These are phyloP conservation scores for Dasyornis broadbenti DNA, from an alignment of 2,113 vertebrate genomes.

Conservation along the genomic window DNA sequence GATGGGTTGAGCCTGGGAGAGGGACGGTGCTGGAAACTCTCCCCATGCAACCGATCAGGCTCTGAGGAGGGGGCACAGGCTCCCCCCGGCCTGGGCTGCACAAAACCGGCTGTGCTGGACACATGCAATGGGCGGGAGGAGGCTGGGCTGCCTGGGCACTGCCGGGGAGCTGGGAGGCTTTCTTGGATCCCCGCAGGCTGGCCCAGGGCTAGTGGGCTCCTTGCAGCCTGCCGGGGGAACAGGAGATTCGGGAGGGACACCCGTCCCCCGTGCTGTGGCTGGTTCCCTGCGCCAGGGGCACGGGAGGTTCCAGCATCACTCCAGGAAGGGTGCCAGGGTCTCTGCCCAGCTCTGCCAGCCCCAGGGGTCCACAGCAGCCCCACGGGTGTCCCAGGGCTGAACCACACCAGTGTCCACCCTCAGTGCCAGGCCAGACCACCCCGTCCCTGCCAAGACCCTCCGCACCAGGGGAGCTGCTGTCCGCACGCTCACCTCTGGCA, in stretches of 20 bases:
- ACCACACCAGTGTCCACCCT: not conserved
- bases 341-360: not conserved
- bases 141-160: not conserved
- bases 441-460: not conserved
- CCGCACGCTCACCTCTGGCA: not conserved
- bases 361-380: not conserved
- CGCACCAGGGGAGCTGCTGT: not conserved
- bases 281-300: not conserved
- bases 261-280: rapidly evolving
- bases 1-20: not conserved
- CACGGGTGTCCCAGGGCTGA: rapidly evolving
- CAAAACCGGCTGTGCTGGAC: not conserved
- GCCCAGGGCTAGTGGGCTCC: not conserved
- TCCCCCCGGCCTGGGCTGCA: not conserved
- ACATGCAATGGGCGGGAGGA: not conserved
- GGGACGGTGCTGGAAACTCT: not conserved
- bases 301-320: not conserved
- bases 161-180: not conserved
- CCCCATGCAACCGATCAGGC: rapidly evolving
- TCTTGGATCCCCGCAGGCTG: rapidly evolving
- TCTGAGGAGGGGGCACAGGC: not conserved
- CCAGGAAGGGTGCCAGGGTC: not conserved
- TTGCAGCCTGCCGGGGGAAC: not conserved
- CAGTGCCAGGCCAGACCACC: rapidly evolving
- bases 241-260: rapidly evolving